A percentile compares a stretch with the other conserved stretches of the same genome.
phyloP scores from a whole-genome alignment of 2,888 invertebrate genomes.

The Germaria angustata region DNA sequence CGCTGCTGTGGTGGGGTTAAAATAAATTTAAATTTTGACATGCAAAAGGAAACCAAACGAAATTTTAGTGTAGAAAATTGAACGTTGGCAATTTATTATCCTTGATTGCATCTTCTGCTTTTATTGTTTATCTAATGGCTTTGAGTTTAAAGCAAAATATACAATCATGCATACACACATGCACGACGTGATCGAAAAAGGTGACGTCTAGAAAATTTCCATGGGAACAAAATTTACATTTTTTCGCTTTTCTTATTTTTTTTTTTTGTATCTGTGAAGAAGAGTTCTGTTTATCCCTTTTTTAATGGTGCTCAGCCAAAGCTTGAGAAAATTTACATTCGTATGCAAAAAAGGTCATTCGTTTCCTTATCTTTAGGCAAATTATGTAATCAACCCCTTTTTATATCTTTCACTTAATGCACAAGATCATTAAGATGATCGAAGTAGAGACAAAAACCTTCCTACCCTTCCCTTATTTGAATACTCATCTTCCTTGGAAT shows the following conservation, averaged over 20 bases:
- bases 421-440: conserved; percentile 60
- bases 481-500: conserved; percentile 74
- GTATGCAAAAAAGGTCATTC: conserved; percentile 68
- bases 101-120: conserved; percentile 77
- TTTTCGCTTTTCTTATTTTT: conserved; percentile 51
- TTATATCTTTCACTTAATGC: conserved; percentile 9
- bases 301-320: conserved; percentile 71
- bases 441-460: conserved; percentile 59
- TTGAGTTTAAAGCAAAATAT: conserved; percentile 28
- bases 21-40: conserved; percentile 75
- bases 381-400: conserved; percentile 70
- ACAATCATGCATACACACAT: neutral
- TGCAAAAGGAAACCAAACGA: conserved; percentile 69
- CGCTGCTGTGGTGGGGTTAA: conserved; percentile 48
- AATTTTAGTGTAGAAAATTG: conserved; percentile 34
- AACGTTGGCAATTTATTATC: conserved; percentile 73
- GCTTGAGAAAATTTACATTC: conserved; percentile 69
- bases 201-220: conserved; percentile 70
- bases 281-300: conserved; percentile 70
- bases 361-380: conserved; percentile 72
- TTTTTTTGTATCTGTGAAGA: conserved; percentile 71
- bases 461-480: conserved; percentile 74
- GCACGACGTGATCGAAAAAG: neutral
- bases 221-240: conserved; percentile 75
- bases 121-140: conserved; percentile 66